These are phyloP conservation scores for Melanotaenia maccullochi DNA, from an alignment of 2,797 vertebrate genomes.

Conservation along the genomic window DNA sequence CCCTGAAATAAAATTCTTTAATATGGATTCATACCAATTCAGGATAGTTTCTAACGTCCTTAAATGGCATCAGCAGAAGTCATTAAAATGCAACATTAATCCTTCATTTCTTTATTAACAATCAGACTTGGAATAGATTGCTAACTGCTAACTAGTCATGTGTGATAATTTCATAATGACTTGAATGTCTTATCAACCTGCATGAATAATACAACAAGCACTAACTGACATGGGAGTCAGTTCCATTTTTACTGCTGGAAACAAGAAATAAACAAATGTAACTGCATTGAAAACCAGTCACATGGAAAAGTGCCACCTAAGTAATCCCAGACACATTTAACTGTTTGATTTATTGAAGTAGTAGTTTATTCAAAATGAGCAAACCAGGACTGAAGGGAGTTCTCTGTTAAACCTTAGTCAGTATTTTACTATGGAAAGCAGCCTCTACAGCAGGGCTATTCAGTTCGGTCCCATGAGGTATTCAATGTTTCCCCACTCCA, in stretches of 20 bases:
- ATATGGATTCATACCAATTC: conserved; percentile 22
- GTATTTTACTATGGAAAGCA: not conserved
- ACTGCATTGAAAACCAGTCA: conserved; percentile 14
- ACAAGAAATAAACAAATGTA: conserved; percentile 6
- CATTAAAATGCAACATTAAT: conserved; percentile 55
- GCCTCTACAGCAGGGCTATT: not conserved
- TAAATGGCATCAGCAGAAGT: conserved; percentile 47
- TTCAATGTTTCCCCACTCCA: too few species aligned
- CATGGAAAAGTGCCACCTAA: conserved; percentile 9
- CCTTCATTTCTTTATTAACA: conserved; percentile 61
- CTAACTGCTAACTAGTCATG: conserved; percentile 55
- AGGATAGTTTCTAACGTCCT: not conserved
- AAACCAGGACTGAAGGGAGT: not conserved
- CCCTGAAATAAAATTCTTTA: conserved; percentile 19
- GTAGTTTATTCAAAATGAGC: not conserved
- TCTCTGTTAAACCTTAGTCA: not conserved
- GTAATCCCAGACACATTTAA: not conserved
- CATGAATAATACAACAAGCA: conserved; percentile 60
- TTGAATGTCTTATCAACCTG: conserved; percentile 25
- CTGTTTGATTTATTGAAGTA: not conserved
- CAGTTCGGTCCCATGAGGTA: not conserved
- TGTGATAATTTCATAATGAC: conserved; percentile 56
- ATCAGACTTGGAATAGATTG: conserved; percentile 45
- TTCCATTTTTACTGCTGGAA: conserved; percentile 4
- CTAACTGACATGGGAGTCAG: conserved; percentile 33